phyloP scores from a whole-genome alignment of 1,140 invertebrate genomes.

The Palaemon carinicauda region DNA sequence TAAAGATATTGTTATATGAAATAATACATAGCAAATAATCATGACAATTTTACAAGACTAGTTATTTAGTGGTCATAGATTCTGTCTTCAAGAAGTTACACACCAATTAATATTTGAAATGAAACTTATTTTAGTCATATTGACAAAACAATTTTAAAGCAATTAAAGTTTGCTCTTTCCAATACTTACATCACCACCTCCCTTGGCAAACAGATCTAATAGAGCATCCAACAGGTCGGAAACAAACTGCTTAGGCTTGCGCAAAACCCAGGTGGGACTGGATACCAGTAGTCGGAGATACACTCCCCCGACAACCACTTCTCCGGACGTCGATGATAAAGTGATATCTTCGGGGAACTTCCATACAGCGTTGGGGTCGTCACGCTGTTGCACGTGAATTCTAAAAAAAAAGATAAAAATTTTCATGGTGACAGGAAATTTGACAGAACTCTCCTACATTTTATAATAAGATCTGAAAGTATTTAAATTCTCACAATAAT shows the following conservation, averaged over 20 bases:
- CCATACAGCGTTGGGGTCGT: constrained; percentile 64
- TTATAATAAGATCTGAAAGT: no score
- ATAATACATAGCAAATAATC: no score
- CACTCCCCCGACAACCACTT: constrained; percentile 93
- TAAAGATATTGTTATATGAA: no score
- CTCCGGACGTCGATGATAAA: constrained; percentile 67
- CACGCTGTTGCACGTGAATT: constrained; percentile 60
- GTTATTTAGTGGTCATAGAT: no score
- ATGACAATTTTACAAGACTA: no score
- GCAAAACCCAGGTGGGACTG: constrained; percentile 94
- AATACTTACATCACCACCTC: constrained; percentile 39
- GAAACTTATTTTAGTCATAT: no score
- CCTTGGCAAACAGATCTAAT: constrained; percentile 71
- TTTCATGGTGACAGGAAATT: neutral
- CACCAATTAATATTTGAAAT: no score
- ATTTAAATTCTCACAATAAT: neutral
- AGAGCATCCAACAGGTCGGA: constrained; percentile 87
- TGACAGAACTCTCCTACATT: no score
- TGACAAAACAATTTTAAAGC: no score
- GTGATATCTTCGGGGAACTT: constrained; percentile 61
- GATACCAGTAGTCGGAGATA: constrained; percentile 93
- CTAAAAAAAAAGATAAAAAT: constrained; percentile 29
- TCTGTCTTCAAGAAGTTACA: no score
- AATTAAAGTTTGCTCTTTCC: no score
- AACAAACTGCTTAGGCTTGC: constrained; percentile 89